A percentile compares a stretch with the other conserved stretches of the same genome.
phyloP scores from a whole-genome alignment of 2,797 vertebrate species.

The Sebastes nivosus region DNA sequence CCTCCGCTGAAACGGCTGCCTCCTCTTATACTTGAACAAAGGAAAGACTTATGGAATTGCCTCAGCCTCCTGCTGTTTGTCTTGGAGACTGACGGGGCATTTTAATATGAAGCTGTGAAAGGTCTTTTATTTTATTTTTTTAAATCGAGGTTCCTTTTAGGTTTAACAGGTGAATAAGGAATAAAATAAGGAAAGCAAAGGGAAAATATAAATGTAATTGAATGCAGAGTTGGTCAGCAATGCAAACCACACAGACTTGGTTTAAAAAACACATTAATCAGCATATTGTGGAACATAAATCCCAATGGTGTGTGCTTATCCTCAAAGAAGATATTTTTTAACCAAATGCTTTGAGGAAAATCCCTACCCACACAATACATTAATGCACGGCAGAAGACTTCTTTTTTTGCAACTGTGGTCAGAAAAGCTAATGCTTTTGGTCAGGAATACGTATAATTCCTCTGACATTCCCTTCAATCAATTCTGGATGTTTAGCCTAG shows the following conservation, averaged over 20 bases:
- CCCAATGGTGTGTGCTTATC: neutral
- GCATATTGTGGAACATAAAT: conserved; percentile 15
- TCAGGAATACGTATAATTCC: conserved; percentile 33
- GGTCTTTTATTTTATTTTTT: conserved; percentile 7
- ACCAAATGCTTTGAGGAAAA: conserved; percentile 19
- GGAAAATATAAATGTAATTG: neutral
- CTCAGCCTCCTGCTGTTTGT: conserved; percentile 45
- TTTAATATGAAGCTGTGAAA: conserved; percentile 59
- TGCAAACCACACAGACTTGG: neutral
- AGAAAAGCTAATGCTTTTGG: conserved; percentile 29
- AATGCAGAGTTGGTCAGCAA: conserved; percentile 23
- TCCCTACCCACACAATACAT: conserved; percentile 20
- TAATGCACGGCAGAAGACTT: conserved; percentile 7
- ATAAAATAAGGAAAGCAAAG: neutral
- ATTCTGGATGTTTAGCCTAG: conserved; percentile 33
- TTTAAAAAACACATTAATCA: conserved; percentile 31
- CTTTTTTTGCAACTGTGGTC: conserved; percentile 5
- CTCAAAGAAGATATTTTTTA: conserved; percentile 2
- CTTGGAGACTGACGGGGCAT: conserved; percentile 41
- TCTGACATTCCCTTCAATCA: conserved; percentile 37
- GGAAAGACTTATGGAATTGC: conserved; percentile 28
- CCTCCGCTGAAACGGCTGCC: conserved; percentile 15
- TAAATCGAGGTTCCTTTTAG: conserved; percentile 1
- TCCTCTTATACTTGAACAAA: conserved; percentile 26
- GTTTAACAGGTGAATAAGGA: neutral